Evolutionary conservation across 2,888 invertebrate genomes (phyloP), one percentile per base, ranked within the genome.

Genomic region (Parthenolecanium corni): DNA sequence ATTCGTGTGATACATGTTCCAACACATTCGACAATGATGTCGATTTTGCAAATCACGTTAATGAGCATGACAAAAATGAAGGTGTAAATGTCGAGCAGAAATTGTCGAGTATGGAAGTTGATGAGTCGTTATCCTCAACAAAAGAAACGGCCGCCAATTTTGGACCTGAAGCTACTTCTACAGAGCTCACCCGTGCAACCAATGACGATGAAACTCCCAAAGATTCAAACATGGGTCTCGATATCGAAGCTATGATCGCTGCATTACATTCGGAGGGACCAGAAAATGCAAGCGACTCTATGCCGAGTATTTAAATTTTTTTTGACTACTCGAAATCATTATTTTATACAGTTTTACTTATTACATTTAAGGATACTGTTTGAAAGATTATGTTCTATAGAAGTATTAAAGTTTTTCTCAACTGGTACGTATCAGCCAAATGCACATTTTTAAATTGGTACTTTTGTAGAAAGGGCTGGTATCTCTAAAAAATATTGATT

Each of bases 241-340:
- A 67, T 44, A 66, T 67, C 9, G 67, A 67, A 49, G 66, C 67
- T 1, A 67, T 67, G 67, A 61, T 67, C 9, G 67, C 66, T 0
- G 66, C 67, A 0, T 52, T 67, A n/a, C 67, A 67, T 61, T 64
- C 66, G 18, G 67, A 67, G 40, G 61, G 62, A 11, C 58, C 65
- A 9, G 58, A 58, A 58, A 49, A 31, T 18, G 58, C 47, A 12
- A 47, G 46, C 18, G 58, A 58, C 20, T 58, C 58, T 0, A 58
- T 58, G 58, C 58, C 58, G 47, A 58, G 36, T 49, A 58, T 58
- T 49, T 58, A 40, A 49, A n/a, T 12, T 16, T 21, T 21, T n/a
- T 46, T 25, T 2, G n/a, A n/a, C 20, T 23, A 16, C 24, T 11
- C 24, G 18, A 21, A n/a, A n/a, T n/a, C 36, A 23, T 25, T 23